These are phyloP conservation scores for Gymnothorax reevesii DNA, from an alignment of 2,797 vertebrate genomes.

Conservation along the genomic window DNA sequence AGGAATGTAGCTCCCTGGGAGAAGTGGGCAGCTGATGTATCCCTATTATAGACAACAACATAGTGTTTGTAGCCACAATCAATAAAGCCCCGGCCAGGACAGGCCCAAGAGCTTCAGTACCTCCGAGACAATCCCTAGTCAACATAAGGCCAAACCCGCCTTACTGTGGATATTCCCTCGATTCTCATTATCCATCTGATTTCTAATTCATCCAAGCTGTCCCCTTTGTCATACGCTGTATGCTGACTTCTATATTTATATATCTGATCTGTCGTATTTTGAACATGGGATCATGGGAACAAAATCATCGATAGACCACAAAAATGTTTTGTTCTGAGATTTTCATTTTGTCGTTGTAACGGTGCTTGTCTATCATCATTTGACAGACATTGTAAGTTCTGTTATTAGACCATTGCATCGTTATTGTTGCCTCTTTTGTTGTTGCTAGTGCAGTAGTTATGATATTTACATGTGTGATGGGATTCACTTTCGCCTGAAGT, in stretches of 20 bases:
- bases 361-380: not conserved
- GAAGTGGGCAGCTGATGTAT: not conserved
- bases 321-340: not conserved
- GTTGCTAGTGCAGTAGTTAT: too few relatives aligned
- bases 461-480: not conserved
- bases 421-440: not conserved
- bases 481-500: not conserved
- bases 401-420: not conserved
- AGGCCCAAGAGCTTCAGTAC: not conserved
- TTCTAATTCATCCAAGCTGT: not conserved
- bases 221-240: not conserved
- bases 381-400: not conserved
- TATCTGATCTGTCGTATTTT: not conserved
- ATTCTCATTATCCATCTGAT: not conserved
- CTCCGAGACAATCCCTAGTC: not conserved
- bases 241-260: not conserved
- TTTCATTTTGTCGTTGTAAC: not conserved
- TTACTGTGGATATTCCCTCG: not conserved
- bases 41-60: not conserved
- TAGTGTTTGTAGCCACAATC: not conserved
- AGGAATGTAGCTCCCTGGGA: not conserved
- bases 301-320: not conserved
- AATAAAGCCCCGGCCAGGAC: not conserved
- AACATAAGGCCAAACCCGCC: not conserved
- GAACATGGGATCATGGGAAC: not conserved